Conservation (phyloP, 2,113 vertebrate species). For the Nanorana parkeri region DNA sequence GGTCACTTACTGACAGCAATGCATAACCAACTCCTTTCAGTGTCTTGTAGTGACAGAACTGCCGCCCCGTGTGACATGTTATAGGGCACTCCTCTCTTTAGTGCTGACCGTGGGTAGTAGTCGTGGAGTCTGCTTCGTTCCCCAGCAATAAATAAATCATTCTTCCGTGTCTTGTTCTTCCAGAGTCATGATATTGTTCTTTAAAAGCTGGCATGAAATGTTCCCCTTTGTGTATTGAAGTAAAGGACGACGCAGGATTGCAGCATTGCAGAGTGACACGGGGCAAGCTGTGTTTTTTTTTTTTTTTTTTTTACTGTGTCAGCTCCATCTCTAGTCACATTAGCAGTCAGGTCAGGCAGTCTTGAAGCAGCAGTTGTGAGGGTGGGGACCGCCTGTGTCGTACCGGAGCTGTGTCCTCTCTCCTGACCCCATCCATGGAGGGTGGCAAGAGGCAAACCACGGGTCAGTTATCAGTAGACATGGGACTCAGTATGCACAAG, state of each 20-base stretch:
- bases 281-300: neutral
- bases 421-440: neutral
- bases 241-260: neutral
- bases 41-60: too few species aligned
- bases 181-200: neutral
- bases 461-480: too few species aligned
- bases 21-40: too few species aligned
- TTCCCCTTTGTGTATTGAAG: neutral
- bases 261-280: conserved; percentile 13
- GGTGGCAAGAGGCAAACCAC: too few species aligned
- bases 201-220: neutral
- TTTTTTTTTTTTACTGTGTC: too few species aligned
- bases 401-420: neutral
- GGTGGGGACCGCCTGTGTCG: neutral
- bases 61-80: too few species aligned
- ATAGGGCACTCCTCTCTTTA: too few species aligned
- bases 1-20: too few species aligned
- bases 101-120: too few species aligned
- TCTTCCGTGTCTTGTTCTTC: neutral
- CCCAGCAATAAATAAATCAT: neutral
- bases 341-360: conserved; percentile 33
- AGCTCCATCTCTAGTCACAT: conserved; percentile 20
- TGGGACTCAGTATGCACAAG: neutral
- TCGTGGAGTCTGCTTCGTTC: neutral
- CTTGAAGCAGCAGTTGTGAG: neutral